Percentiles rank a stretch among this genome's conserved stretches.
These are phyloP conservation scores for Pogonocichla stellata DNA, from an alignment of 2,113 vertebrate genomes.

Conservation along the genomic window DNA sequence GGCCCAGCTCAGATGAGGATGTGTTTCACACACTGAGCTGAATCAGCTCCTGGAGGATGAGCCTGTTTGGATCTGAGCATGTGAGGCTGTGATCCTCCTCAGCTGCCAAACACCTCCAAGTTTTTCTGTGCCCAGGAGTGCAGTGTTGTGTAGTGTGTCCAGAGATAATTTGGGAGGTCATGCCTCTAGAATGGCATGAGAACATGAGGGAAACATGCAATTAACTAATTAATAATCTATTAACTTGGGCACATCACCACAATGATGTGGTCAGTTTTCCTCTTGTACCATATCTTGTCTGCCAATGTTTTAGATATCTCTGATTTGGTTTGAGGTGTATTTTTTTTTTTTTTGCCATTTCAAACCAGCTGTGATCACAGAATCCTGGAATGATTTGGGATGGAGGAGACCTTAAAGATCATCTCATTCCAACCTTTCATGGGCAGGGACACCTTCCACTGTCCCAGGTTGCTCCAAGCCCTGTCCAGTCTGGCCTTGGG, in stretches of 20 bases:
- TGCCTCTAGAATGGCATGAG: background rate
- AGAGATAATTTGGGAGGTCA: background rate
- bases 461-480: accelerated
- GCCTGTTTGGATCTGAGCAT: background rate
- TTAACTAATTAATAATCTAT: background rate
- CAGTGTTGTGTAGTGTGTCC: background rate
- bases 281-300: accelerated
- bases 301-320: background rate
- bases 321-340: background rate
- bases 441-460: background rate
- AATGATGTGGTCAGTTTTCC: background rate
- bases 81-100: accelerated
- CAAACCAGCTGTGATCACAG: background rate
- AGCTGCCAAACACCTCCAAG: background rate
- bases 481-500: accelerated
- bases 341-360: background rate
- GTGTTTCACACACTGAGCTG: background rate
- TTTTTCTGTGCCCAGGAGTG: background rate
- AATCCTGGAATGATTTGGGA: background rate
- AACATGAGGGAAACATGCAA: background rate
- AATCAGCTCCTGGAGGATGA: too few relatives aligned
- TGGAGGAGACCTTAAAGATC: background rate
- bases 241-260: background rate
- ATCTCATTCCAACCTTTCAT: background rate
- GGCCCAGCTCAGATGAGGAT: background rate